Evolutionary conservation across 2,888 invertebrate species (phyloP).

Genomic region (Campoletis raptor): DNA sequence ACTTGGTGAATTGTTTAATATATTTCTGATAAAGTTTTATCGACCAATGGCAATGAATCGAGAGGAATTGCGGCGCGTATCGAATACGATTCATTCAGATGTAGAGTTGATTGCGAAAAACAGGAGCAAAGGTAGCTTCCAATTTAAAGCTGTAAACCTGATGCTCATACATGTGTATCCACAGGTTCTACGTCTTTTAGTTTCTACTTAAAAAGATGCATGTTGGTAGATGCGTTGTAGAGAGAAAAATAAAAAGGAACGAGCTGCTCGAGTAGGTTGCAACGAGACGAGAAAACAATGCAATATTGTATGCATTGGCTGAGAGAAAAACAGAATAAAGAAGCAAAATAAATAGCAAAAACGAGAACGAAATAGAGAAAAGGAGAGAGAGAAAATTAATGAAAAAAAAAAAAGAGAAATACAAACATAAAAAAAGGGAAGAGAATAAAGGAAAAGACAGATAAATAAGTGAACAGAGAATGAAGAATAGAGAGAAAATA

Average conservation of each 20-base stretch:
- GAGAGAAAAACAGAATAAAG: too few species aligned
- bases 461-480: not conserved
- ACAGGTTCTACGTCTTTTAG: not conserved
- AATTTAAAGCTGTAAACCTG: constrained; percentile 2
- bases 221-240: constrained; percentile 1
- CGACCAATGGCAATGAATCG: constrained; percentile 16
- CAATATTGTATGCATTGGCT: constrained; percentile 2
- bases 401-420: not conserved
- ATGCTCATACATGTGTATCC: not conserved
- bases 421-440: not conserved
- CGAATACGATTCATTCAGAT: not conserved
- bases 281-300: constrained; percentile 47
- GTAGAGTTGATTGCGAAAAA: constrained; percentile 7
- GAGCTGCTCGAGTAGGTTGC: constrained; percentile 1
- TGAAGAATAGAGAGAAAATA: not conserved
- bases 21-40: not conserved
- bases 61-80: not conserved
- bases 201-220: not conserved
- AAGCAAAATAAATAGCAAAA: not conserved
- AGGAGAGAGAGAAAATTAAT: not conserved
- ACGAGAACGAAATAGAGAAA: not conserved
- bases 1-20: not conserved
- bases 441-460: not conserved
- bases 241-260: constrained; percentile 19
- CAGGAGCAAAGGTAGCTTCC: not conserved